A percentile compares a stretch with the other conserved stretches of the same genome.
These are phyloP conservation scores for Lepilemur ruficaudatus DNA, from an alignment of 2,797 vertebrate genomes.

Conservation along the genomic window DNA sequence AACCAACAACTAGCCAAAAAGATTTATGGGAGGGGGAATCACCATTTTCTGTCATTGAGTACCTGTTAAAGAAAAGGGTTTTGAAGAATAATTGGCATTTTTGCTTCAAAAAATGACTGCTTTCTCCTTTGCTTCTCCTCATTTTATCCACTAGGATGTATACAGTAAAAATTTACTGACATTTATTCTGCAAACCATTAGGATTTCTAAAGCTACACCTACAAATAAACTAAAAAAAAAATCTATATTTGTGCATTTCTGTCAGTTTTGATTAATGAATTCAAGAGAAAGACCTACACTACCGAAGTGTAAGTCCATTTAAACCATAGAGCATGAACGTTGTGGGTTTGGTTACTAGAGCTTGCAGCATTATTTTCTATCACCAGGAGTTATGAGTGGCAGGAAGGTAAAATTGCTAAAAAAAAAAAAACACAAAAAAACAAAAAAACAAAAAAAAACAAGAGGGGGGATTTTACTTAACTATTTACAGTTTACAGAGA, in stretches of 20 bases:
- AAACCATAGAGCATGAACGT: not conserved
- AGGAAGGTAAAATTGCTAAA: not conserved
- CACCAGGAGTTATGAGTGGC: not conserved
- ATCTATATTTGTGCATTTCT: not conserved
- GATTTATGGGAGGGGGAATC: not conserved
- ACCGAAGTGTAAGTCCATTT: not conserved
- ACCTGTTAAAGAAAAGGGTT: not conserved
- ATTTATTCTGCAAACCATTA: not conserved
- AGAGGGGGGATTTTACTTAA: not conserved
- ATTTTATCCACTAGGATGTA: not conserved
- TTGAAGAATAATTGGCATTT: not conserved
- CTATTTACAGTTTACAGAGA: not conserved
- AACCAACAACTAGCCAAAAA: not conserved
- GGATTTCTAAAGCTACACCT: not conserved
- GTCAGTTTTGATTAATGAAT: not conserved
- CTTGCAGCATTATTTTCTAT: not conserved
- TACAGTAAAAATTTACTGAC: not conserved
- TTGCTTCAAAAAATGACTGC: not conserved
- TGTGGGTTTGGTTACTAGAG: not conserved
- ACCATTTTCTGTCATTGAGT: not conserved
- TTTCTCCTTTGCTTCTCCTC: not conserved
- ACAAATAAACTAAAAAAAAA: not conserved
- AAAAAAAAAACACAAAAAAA: no score
- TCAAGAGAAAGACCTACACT: not conserved
- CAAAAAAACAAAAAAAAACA: not conserved